phyloP scores from a whole-genome alignment of 2,888 invertebrate genomes.

The Pristionchus japonicus region DNA sequence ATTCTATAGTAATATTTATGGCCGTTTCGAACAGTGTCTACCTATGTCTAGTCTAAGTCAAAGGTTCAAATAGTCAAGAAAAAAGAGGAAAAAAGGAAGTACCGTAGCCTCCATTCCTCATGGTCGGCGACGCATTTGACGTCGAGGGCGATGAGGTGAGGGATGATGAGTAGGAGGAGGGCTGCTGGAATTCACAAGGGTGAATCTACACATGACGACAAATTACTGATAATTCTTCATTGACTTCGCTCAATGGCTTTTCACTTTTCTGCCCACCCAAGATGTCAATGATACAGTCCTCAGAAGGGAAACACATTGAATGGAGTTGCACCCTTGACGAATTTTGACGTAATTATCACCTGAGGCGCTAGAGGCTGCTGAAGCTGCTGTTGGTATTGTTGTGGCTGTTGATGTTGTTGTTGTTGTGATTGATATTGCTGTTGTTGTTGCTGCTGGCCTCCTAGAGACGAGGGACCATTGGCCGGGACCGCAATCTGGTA shows the following conservation, averaged over 20 bases:
- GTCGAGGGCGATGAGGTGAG: conserved; percentile 40
- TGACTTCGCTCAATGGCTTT: no score
- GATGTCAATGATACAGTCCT: no score
- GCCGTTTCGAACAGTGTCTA: no score
- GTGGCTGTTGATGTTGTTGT: background rate
- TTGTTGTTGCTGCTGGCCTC: background rate
- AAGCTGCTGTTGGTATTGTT: background rate
- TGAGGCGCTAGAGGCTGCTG: background rate
- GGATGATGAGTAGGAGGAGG: background rate
- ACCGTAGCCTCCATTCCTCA: conserved; percentile 29
- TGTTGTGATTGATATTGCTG: background rate
- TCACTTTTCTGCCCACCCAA: no score
- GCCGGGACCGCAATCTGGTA: background rate
- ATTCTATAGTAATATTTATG: no score
- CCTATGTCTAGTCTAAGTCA: no score
- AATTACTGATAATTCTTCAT: no score
- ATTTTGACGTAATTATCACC: background rate
- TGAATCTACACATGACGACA: no score
- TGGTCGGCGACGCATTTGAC: background rate
- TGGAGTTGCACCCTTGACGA: no score
- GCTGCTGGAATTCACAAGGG: background rate
- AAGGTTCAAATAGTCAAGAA: no score
- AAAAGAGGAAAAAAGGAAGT: no score
- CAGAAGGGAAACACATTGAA: no score
- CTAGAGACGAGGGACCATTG: background rate